Percentiles rank a stretch among this genome's conserved stretches.
Evolutionary conservation across 1,140 invertebrate species (phyloP).

Genomic region (Drosophila bocqueti): DNA sequence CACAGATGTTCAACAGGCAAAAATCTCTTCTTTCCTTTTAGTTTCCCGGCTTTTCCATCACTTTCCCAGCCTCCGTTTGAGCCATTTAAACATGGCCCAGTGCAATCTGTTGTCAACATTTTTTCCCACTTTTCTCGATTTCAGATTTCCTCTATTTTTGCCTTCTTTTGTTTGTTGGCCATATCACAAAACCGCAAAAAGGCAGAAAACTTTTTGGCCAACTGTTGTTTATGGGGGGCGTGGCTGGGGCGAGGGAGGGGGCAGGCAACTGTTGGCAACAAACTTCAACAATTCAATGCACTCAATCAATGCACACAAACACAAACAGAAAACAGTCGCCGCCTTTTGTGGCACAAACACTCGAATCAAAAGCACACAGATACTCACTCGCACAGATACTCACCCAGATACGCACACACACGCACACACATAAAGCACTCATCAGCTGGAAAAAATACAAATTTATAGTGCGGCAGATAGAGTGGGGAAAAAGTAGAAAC

Average conservation of each 20-base stretch:
- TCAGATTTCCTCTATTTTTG: slow-evolving; percentile 34
- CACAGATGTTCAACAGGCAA: slow-evolving; percentile 36
- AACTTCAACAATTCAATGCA: slow-evolving; percentile 82
- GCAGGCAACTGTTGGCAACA: slow-evolving; percentile 41
- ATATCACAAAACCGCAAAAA: slow-evolving; percentile 77
- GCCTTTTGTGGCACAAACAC: slow-evolving; percentile 77
- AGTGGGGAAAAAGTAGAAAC: slow-evolving; percentile 35
- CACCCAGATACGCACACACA: slow-evolving; percentile 39
- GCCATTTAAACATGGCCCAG: slow-evolving; percentile 65
- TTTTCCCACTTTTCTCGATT: slow-evolving; percentile 35
- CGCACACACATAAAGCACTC: slow-evolving; percentile 55
- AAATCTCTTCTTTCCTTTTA: background rate
- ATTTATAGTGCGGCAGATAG: slow-evolving; percentile 71
- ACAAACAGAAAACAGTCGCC: slow-evolving; percentile 44
- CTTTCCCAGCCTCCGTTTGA: slow-evolving; percentile 15
- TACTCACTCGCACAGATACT: slow-evolving; percentile 46
- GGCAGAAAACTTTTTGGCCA: slow-evolving; percentile 68
- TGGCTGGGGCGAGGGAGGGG: background rate
- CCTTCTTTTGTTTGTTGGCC: slow-evolving; percentile 52
- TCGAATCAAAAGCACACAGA: slow-evolving; percentile 67
- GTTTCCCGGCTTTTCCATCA: background rate
- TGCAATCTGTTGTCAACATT: slow-evolving; percentile 68
- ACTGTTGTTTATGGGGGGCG: slow-evolving; percentile 47
- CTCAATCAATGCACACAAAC: slow-evolving; percentile 79
- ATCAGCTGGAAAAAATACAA: slow-evolving; percentile 46